phyloP scores from a whole-genome alignment of 2,888 invertebrate genomes.

The Drosophila borborema region DNA sequence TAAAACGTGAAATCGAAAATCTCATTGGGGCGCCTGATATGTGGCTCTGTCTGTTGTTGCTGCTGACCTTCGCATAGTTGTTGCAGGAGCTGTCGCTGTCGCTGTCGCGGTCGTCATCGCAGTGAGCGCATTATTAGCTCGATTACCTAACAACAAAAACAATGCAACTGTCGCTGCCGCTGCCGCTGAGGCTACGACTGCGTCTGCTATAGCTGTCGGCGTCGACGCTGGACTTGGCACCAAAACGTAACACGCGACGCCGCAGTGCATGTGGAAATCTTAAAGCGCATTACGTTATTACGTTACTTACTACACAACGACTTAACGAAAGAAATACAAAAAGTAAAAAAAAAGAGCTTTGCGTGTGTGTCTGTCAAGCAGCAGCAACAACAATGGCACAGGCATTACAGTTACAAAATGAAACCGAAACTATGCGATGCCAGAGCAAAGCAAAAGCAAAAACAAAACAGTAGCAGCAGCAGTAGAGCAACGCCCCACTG shows the following conservation, averaged over 20 bases:
- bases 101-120: slow-evolving; percentile 27
- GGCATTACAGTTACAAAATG: slow-evolving; percentile 77
- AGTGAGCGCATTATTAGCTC: slow-evolving; percentile 57
- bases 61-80: slow-evolving; percentile 78
- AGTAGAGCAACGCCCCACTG: slow-evolving; percentile 60
- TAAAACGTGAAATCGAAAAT: slow-evolving; percentile 31
- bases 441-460: slow-evolving; percentile 43
- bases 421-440: slow-evolving; percentile 65
- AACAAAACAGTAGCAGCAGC: slow-evolving; percentile 26
- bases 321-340: slow-evolving; percentile 24
- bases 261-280: slow-evolving; percentile 70
- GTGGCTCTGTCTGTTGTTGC: slow-evolving; percentile 26
- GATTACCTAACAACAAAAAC: slow-evolving; percentile 61
- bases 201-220: slow-evolving; percentile 17
- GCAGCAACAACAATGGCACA: slow-evolving; percentile 58
- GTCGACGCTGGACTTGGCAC: slow-evolving; percentile 82
- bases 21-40: slow-evolving; percentile 25
- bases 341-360: slow-evolving; percentile 39
- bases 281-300: slow-evolving; percentile 73
- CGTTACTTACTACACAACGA: slow-evolving; percentile 53
- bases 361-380: slow-evolving; percentile 41
- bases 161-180: slow-evolving; percentile 25
- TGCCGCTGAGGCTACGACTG: neutral
- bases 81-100: slow-evolving; percentile 57
- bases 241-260: slow-evolving; percentile 71